These are phyloP conservation scores for Dimorphilus gyrociliatus DNA, from an alignment of 2,888 invertebrate genomes.

Conservation along the genomic window DNA sequence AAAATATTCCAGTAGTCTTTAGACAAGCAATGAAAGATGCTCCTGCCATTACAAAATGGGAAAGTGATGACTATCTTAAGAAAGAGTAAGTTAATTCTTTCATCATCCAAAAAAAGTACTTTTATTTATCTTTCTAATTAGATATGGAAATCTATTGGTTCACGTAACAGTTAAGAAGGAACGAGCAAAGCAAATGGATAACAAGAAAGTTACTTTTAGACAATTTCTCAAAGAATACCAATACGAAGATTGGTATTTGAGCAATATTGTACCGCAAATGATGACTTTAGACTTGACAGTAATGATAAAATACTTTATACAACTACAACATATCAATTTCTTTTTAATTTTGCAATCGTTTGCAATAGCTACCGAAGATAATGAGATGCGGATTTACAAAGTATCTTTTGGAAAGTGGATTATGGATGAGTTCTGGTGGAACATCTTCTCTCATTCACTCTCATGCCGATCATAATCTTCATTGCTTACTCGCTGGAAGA, in stretches of 20 bases:
- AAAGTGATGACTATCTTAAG: constrained; percentile 23
- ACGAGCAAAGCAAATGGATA: constrained; percentile 8
- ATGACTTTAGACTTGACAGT: constrained; percentile 32
- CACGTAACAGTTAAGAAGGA: constrained; percentile 17
- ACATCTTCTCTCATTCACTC: constrained; percentile 30
- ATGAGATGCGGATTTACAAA: constrained; percentile 25
- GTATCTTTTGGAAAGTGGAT: constrained; percentile 24
- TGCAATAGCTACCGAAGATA: constrained; percentile 20
- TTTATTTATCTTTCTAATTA: constrained; percentile 6
- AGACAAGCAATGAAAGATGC: constrained; percentile 17
- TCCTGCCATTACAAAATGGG: constrained; percentile 21
- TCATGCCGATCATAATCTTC: constrained; percentile 33
- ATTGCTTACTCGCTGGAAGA: constrained; percentile 35
- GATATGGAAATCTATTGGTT: constrained; percentile 19
- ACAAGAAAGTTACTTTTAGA: constrained; percentile 19
- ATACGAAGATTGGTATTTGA: constrained; percentile 32
- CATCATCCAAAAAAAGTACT: not conserved
- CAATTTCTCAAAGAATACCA: constrained; percentile 29
- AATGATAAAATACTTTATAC: no score
- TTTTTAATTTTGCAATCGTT: no score
- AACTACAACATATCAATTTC: no score
- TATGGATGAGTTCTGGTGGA: constrained; percentile 36
- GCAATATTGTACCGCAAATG: constrained; percentile 22
- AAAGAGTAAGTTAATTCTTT: constrained; percentile 14
- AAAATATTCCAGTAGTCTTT: constrained; percentile 20